Evolutionary conservation across 2,888 invertebrate genomes (phyloP).

Genomic region (Tetramorium bicarinatum): DNA sequence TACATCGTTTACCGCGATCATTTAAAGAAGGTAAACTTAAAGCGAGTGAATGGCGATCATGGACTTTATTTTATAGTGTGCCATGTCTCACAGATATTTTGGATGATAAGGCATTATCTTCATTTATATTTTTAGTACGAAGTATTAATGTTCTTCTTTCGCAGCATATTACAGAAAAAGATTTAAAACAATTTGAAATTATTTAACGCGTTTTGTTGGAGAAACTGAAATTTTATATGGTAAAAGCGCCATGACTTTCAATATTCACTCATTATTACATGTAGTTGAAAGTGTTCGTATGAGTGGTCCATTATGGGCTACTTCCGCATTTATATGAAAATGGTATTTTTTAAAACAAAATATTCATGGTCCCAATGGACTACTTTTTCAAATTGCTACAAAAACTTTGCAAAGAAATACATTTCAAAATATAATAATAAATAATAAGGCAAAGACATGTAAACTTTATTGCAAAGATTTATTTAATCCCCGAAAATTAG

Average conservation of each 20-base stretch:
- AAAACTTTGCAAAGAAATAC: neutral
- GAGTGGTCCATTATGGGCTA: constrained; percentile 2
- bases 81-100: neutral
- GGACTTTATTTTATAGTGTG: neutral
- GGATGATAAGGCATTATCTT: neutral
- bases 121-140: neutral
- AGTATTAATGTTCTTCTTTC: neutral
- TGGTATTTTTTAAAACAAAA: neutral
- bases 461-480: neutral
- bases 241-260: neutral
- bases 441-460: neutral
- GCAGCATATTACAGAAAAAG: neutral
- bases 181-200: neutral
- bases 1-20: neutral
- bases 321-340: neutral
- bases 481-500: neutral
- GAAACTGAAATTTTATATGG: neutral
- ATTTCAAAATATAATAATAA: neutral
- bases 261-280: neutral
- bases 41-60: neutral
- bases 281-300: neutral
- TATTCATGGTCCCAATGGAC: neutral
- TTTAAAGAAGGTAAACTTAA: neutral
- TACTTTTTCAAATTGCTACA: neutral
- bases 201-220: neutral